These are phyloP conservation scores for Pseudachorutes palmiensis DNA, from an alignment of 1,140 invertebrate species.

Conservation along the genomic window DNA sequence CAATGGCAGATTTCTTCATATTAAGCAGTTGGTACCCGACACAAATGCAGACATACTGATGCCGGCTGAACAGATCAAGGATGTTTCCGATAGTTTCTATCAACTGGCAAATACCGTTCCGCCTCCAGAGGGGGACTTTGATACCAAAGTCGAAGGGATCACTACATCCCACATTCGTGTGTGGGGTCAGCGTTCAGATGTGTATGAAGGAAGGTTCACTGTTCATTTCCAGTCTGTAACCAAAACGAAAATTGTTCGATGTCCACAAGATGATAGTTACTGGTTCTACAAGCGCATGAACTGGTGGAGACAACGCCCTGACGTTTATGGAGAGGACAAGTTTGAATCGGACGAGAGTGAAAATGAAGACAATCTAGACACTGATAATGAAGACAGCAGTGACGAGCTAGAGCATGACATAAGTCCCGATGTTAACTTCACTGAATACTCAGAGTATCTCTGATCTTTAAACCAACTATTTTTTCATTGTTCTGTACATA, in stretches of 20 bases:
- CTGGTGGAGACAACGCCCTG: background rate
- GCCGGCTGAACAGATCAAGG: background rate
- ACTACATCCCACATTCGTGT: background rate
- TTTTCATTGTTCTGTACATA: no score
- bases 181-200: background rate
- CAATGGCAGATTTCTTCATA: background rate
- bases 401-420: no score
- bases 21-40: background rate
- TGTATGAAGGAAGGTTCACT: background rate
- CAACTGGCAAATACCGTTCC: background rate
- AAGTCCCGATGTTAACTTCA: no score
- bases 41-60: background rate
- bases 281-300: background rate
- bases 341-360: background rate
- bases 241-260: background rate
- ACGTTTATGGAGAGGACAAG: background rate
- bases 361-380: conserved; percentile 13
- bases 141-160: background rate
- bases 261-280: background rate
- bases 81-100: background rate
- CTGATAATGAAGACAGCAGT: no score
- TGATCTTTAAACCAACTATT: no score
- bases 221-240: background rate
- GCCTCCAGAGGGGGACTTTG: background rate
- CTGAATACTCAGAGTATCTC: no score